These are phyloP conservation scores for Siderastrea radians DNA, from an alignment of 92 coral and sea anemone species.

Conservation along the genomic window DNA sequence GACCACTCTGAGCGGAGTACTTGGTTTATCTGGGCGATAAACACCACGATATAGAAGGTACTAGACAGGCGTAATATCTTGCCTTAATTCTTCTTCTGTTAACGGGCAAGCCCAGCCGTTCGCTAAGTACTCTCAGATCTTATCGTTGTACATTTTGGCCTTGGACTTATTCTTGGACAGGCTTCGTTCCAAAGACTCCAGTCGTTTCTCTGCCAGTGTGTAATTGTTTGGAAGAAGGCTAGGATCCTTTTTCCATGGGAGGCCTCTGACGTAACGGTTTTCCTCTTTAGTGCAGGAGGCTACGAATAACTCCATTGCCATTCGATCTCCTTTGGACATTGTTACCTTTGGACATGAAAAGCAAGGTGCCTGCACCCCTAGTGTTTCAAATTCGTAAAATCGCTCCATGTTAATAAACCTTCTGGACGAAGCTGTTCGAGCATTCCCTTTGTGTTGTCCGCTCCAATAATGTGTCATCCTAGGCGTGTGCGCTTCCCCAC, in stretches of 20 bases:
- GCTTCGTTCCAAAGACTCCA: conserved; percentile 33
- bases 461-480: conserved; percentile 13
- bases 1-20: conserved; percentile 61
- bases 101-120: conserved; percentile 56
- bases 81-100: conserved; percentile 23
- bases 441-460: not conserved
- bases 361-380: not conserved
- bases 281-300: conserved; percentile 19
- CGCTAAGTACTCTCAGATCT: conserved; percentile 23
- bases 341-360: not conserved
- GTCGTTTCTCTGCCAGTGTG: conserved; percentile 45
- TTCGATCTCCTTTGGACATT: not conserved
- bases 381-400: not conserved
- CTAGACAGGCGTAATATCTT: conserved; percentile 42
- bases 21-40: conserved; percentile 38
- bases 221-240: conserved; percentile 54
- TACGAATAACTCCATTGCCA: conserved; percentile 46
- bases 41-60: conserved; percentile 43
- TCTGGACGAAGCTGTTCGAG: not conserved
- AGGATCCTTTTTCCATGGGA: conserved; percentile 53
- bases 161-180: conserved; percentile 20
- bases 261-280: conserved; percentile 39
- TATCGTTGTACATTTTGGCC: conserved; percentile 56
- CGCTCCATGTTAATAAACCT: not conserved
- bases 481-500: conserved; percentile 11